Percentiles rank a stretch among this genome's conserved stretches.
Evolutionary conservation across 2,888 invertebrate genomes (phyloP).

Genomic region (Callinectes sapidus): DNA sequence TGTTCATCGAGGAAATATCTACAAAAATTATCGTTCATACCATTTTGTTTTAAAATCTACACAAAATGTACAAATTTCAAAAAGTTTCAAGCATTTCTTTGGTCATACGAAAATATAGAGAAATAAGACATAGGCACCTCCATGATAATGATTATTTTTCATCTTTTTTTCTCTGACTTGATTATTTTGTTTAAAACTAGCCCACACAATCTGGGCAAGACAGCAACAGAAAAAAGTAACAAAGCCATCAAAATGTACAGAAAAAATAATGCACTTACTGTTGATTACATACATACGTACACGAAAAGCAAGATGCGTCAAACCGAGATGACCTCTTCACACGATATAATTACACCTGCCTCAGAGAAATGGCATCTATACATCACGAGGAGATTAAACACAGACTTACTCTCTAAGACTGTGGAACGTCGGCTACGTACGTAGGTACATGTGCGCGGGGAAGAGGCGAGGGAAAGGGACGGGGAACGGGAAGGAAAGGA

Average conservation of each 20-base stretch:
- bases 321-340: conserved; percentile 22
- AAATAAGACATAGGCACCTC: conserved; percentile 68
- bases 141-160: conserved; percentile 54
- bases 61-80: conserved; percentile 67
- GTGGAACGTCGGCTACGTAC: conserved; percentile 58
- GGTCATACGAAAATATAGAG: conserved; percentile 69
- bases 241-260: conserved; percentile 57
- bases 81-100: conserved; percentile 62
- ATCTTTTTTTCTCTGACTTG: conserved; percentile 52
- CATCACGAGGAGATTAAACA: conserved; percentile 67
- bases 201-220: conserved; percentile 42
- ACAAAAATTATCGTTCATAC: conserved; percentile 35
- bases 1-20: conserved; percentile 26
- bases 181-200: conserved; percentile 46
- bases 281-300: conserved; percentile 28
- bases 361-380: conserved; percentile 61
- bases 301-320: conserved; percentile 2
- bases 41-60: conserved; percentile 49
- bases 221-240: conserved; percentile 63
- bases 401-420: conserved; percentile 65
- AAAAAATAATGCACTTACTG: conserved; percentile 34
- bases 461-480: conserved; percentile 21
- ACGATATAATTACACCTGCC: conserved; percentile 52
- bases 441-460: conserved; percentile 20
- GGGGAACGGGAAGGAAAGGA: background rate